Base-by-base conservation (phyloP, 2,888 invertebrate genomes). In the Pterostichus niger region DNA sequence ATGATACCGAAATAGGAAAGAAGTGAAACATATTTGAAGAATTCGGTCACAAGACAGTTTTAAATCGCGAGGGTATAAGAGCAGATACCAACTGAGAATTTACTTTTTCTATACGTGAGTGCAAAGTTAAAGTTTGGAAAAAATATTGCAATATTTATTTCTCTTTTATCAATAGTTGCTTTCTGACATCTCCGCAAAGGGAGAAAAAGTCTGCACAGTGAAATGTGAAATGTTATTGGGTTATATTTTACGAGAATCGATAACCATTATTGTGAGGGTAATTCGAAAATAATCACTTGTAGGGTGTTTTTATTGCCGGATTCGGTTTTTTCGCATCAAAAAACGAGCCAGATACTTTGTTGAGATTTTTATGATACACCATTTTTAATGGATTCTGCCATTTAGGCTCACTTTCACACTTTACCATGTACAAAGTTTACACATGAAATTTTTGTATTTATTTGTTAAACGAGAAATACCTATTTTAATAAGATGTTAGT, bases 231-330 rank as follows among this genome's bases (percentile, higher is more conserved):
- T 44, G 40, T 71, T 71, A 71, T 71, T 71, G 68, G 68, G 68
- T 71, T 71, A 71, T 71, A 71, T 46, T 44, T 71, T 71, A 71
- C 68, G 68, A 44, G 40, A 71, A 71, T 71, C 68, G 68, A 71
- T 71, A 64, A 33, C 64, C 64, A 71, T 71, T 71, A 71, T 46
- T 44, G 68, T 24, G 15, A 17, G 68, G 40, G 68, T 71, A 71
- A 71, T 71, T 40, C 44, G 46, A 44, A 71, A 71, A 71, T 71
- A 71, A 71, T 71, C 68, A 71, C 68, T 71, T 17, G 40, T 13
- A 15, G 64, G 68, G 44, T 64, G 68, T 44, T 71, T 49, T 71
- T 71, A 71, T 71, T 71, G 46, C 44, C 40, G 68, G 68, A 71
- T 44, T 71, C 64, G 68, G 68, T 35, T 44, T 40, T 17, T 17